Evolutionary conservation across 2,797 vertebrate species (phyloP).

Genomic region (Dipus sagitta): DNA sequence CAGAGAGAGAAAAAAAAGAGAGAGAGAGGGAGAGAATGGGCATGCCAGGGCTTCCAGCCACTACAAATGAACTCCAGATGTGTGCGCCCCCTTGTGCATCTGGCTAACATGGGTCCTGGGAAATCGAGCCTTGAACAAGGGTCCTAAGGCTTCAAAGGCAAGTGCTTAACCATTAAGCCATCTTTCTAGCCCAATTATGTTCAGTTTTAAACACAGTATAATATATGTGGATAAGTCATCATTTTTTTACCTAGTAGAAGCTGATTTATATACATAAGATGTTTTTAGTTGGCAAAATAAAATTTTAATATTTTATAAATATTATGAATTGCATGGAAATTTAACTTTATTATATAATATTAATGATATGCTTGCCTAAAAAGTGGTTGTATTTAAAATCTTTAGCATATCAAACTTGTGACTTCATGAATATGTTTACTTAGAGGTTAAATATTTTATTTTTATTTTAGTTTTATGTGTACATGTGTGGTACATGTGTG

Average conservation of each 20-base stretch:
- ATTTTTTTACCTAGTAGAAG: background rate
- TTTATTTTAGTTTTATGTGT: too few relatives aligned
- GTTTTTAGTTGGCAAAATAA: background rate
- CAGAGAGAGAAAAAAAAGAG: too few relatives aligned
- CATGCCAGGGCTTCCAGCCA: too few relatives aligned
- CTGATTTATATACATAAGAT: background rate
- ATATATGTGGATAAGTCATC: background rate
- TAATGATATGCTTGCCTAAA: background rate
- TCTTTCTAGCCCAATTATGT: too few relatives aligned
- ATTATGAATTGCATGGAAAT: background rate
- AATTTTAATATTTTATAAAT: background rate
- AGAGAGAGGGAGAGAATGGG: too few relatives aligned
- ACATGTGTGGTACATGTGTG: too few relatives aligned
- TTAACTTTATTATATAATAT: background rate
- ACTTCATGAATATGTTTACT: background rate
- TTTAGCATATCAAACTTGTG: background rate
- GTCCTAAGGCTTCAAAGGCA: too few relatives aligned
- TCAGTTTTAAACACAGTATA: background rate
- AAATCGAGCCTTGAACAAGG: too few relatives aligned
- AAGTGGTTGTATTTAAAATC: conserved; percentile 6
- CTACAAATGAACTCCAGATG: too few relatives aligned
- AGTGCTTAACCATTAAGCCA: too few relatives aligned
- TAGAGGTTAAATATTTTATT: background rate
- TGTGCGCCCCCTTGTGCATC: too few relatives aligned
- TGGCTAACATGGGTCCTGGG: too few relatives aligned